Conservation (phyloP, 2,888 invertebrate species). For the Lithophane semibrunnea region DNA sequence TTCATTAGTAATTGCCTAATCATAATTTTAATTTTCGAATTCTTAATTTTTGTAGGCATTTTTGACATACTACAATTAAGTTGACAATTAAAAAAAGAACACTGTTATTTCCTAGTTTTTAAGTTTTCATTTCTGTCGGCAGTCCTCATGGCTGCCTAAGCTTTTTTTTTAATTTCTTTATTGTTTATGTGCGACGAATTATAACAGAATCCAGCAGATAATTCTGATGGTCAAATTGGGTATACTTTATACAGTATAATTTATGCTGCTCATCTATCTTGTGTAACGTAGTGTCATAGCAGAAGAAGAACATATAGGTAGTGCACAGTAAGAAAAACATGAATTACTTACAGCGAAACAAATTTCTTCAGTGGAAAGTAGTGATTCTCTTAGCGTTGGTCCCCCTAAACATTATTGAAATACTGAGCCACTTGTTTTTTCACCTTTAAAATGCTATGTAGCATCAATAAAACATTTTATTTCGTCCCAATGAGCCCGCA, state of each 20-base stretch:
- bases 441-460: slow-evolving; percentile 7
- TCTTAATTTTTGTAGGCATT: no score
- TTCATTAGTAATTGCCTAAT: no score
- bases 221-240: neutral
- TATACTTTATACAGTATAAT: neutral
- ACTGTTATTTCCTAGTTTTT: no score
- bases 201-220: neutral
- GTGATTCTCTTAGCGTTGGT: slow-evolving; percentile 9
- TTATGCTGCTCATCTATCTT: neutral
- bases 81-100: no score
- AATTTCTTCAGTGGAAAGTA: neutral
- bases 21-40: no score
- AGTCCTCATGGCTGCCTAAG: no score
- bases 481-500: slow-evolving; percentile 33
- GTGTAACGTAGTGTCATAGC: no score
- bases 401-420: slow-evolving; percentile 30
- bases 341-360: slow-evolving; percentile 22
- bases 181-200: neutral
- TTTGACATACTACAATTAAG: no score
- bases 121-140: no score
- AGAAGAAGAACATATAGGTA: neutral
- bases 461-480: slow-evolving; percentile 44
- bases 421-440: slow-evolving; percentile 4
- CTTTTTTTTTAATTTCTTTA: neutral
- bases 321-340: neutral